phyloP scores from a whole-genome alignment of 2,888 invertebrate species.

The Eristalinus aeneus region DNA sequence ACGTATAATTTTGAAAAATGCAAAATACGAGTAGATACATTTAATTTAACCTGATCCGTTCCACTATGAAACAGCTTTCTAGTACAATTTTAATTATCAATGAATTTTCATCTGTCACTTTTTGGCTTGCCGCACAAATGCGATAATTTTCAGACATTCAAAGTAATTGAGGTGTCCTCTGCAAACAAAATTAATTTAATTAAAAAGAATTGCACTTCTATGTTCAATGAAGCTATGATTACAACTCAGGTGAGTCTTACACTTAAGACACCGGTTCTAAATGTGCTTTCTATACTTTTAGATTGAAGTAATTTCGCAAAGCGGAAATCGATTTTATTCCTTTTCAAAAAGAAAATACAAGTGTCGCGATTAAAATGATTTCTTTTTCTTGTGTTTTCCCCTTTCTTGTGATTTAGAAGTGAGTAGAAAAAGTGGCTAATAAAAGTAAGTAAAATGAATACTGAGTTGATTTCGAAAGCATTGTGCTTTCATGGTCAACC shows the following conservation, averaged over 20 bases:
- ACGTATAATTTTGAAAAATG: too few species aligned
- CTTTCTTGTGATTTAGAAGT: slow-evolving; percentile 17
- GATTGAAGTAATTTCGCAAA: neutral
- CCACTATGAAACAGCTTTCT: neutral
- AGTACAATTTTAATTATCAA: neutral
- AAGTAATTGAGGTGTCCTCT: neutral
- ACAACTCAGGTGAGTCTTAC: neutral
- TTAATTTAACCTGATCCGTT: neutral
- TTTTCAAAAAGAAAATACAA: neutral
- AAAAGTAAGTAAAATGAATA: slow-evolving; percentile 74
- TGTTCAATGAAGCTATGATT: neutral
- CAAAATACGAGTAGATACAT: too few species aligned
- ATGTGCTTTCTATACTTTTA: neutral
- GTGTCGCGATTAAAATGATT: neutral
- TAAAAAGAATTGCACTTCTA: neutral
- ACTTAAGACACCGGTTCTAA: neutral
- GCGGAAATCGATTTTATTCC: slow-evolving; percentile 9
- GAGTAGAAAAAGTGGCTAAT: slow-evolving; percentile 24
- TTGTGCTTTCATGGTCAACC: slow-evolving; percentile 94
- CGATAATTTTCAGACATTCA: neutral
- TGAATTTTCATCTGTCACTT: neutral
- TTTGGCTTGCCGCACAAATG: neutral
- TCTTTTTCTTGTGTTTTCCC: slow-evolving; percentile 8
- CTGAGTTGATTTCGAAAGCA: slow-evolving; percentile 84
- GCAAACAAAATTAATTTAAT: neutral